Evolutionary conservation across 1,140 invertebrate species (phyloP), one percentile per base, ranked within the genome.

Genomic region (Brachystomella parvula): DNA sequence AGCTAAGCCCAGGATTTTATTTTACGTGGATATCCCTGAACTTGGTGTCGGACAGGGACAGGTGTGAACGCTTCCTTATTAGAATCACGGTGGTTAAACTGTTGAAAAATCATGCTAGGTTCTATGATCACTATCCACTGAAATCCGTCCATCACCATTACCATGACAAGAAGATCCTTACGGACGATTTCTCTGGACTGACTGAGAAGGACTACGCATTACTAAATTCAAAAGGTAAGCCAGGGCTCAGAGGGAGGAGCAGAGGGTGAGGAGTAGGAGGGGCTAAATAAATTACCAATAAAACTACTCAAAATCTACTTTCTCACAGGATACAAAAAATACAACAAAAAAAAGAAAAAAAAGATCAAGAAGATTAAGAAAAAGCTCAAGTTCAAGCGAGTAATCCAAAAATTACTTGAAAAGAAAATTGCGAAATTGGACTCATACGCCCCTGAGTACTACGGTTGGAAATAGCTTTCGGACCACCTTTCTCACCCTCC

Each of bases 291-390:
- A 47, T 15, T 9, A 56, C 12, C 53, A 9, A 28, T 56, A 56
- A 56, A 9, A 12, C 12, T 3, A 47, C 28, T 30, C 30, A 63
- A 3, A 3, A 35, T 35, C 17, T 56, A 53, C 3, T 9, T 15
- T 57, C 9, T 32, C 29, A 2, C 29, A 73, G 69, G 62, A 15
- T 73, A 73, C 63, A 73, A 73, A 56, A 73, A 71, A 32, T 73
- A 73, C 44, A 49, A 39, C 3, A 71, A 71, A 56, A 71, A 73
- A 60, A 71, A 71, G 69, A 67, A 69, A 62, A 71, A 69, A 62
- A 70, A 69, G 33, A 67, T 70, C 6, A 73, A 73, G 64, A 68
- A 68, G 39, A 39, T 73, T 58, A 73, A 73, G 59, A 73, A 73
- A 65, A 73, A 73, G 53, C 61, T 73, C 21, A 73, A 70, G 57